Conservation (phyloP, 2,888 invertebrate species). For the Agapostemon virescens region DNA sequence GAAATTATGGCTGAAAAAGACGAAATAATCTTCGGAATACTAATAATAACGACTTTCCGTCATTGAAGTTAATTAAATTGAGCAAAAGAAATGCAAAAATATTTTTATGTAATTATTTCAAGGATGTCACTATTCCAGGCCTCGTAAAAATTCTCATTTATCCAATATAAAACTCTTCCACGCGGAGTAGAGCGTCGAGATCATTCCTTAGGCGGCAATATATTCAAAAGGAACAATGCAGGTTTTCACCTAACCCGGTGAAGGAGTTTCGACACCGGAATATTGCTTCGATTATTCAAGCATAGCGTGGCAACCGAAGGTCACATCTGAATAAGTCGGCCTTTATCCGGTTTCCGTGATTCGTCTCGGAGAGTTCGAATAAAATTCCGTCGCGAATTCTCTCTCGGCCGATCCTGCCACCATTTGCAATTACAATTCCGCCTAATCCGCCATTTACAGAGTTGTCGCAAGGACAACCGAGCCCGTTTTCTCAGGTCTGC, state of each 20-base stretch:
- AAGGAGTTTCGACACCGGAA: background rate
- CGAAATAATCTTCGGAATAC: too few relatives aligned
- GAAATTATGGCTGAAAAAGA: too few relatives aligned
- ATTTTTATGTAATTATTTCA: too few relatives aligned
- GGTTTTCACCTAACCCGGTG: background rate
- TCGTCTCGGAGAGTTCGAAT: background rate
- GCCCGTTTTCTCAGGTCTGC: background rate
- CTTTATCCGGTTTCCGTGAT: background rate
- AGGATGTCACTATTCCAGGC: too few relatives aligned
- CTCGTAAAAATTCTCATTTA: too few relatives aligned
- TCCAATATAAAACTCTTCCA: background rate
- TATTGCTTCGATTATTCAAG: conserved; percentile 10
- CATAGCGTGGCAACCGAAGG: background rate
- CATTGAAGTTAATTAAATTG: too few relatives aligned
- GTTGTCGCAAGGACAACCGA: conserved; percentile 14
- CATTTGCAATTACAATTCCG: conserved; percentile 3
- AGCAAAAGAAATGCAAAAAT: too few relatives aligned
- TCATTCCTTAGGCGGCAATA: background rate
- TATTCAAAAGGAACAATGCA: background rate
- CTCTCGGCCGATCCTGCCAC: background rate
- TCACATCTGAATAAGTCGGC: background rate
- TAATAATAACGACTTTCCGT: too few relatives aligned
- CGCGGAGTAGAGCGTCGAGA: background rate
- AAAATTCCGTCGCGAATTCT: background rate
- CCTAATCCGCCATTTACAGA: background rate